Base-by-base conservation (phyloP, 2,113 vertebrate species). In the Thymallus thymallus region DNA sequence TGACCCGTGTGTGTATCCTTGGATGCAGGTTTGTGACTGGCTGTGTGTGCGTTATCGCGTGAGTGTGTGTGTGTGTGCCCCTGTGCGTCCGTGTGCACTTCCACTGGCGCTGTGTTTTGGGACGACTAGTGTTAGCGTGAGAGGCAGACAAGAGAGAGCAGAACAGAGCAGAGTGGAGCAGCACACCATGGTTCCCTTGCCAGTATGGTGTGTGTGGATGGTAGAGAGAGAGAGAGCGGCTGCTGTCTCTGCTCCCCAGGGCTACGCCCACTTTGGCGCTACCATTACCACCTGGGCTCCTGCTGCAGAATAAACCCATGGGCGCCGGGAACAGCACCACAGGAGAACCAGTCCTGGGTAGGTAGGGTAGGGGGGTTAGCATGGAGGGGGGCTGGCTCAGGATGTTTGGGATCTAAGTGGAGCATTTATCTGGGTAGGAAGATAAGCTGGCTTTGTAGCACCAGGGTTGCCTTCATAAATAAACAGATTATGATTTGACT, bases 311-410 rank as follows among this genome's bases (percentile, higher is more conserved):
- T 74, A 72, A 66, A 72, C 76, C 77, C 78, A 87, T 82, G 86
- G 73, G 72, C 65, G 84, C 79, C 68, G 6, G 76, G 72, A 32
- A 76, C 72, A 73, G 68, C 72, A 77, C 75, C 66, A 0, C 68
- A 69, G 77, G 79, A 68, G 55, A 71, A 65, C 56, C 76, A 71
- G 74, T 74, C 76, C 71, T 73, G 74, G 85, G 86, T 90, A 84
- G 80, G 76, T 68, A 18, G 29, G 94, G 94, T 90, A 76, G 92
- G 90, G 6, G 12, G 29, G 18, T 7, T 29, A 7, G 16, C 5
- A 18, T 1, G 16, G 4, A 14, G 18, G 16, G 20, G 69, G 93
- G 12, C 22, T 14, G 12, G 13, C 12, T 22, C 48, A 51, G 48
- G 48, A 51, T 51, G 48, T 14, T 18, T 51, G 48, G 48, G 16